These are phyloP conservation scores for Diarsia rubi DNA, from an alignment of 2,888 invertebrate genomes.

Conservation along the genomic window DNA sequence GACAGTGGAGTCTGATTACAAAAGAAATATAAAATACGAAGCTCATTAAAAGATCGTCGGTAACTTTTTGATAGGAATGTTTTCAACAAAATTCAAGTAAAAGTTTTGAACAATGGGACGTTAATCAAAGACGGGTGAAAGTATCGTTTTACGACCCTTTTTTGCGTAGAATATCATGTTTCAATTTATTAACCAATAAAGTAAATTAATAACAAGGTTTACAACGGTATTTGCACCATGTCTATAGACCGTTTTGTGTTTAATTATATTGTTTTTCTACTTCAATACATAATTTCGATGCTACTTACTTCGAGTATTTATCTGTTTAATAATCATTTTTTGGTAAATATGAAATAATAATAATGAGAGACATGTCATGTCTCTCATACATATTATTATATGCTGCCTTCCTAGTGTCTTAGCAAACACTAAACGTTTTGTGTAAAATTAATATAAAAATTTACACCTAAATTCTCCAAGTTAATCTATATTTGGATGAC, in stretches of 20 bases:
- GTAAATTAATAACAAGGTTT: conserved; percentile 37
- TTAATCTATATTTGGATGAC: conserved; percentile 7
- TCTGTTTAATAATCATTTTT: conserved; percentile 1
- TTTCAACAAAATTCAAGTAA: conserved; percentile 23
- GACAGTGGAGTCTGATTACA: conserved; percentile 1
- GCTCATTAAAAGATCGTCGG: conserved; percentile 3
- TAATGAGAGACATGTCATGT: too few relatives aligned
- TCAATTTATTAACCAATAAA: conserved; percentile 32
- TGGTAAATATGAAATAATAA: too few relatives aligned
- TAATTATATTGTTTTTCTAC: conserved; percentile 9
- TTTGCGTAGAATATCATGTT: conserved; percentile 38
- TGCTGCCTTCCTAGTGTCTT: not conserved
- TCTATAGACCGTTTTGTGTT: not conserved
- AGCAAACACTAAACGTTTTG: not conserved
- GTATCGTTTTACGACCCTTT: conserved; percentile 22
- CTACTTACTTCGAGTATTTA: conserved; percentile 6
- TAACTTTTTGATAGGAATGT: conserved; percentile 28
- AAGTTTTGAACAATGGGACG: conserved; percentile 28
- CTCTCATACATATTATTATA: not conserved
- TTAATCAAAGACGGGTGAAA: conserved; percentile 43
- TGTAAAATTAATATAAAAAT: conserved; percentile 20
- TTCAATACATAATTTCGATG: not conserved
- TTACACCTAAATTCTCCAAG: conserved; percentile 2
- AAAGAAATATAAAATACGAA: conserved; percentile 29
- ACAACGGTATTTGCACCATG: conserved; percentile 11